Percentiles rank a stretch among this genome's conserved stretches.
Conservation (phyloP, 1,140 invertebrate species). For the Lutraria rhynchaena region DNA sequence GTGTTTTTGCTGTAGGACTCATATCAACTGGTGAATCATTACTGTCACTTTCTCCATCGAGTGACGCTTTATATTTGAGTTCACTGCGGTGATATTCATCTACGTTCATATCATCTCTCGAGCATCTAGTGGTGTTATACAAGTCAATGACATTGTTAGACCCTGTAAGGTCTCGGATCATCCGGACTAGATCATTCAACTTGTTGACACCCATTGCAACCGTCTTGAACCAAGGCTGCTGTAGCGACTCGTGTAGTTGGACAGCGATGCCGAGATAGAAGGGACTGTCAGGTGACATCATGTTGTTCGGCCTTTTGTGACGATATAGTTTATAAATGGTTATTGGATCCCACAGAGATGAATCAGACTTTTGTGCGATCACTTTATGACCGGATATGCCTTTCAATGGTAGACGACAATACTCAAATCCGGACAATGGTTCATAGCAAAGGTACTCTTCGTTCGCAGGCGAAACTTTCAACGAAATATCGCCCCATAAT, state of each 20-base stretch:
- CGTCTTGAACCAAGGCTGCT: constrained; percentile 75
- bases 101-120: neutral
- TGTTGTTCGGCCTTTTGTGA: constrained; percentile 68
- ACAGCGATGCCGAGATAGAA: constrained; percentile 75
- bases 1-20: neutral
- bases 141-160: neutral
- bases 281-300: constrained; percentile 73
- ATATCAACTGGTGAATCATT: neutral
- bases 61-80: neutral
- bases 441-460: constrained; percentile 74
- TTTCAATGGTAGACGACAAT: constrained; percentile 33
- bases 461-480: constrained; percentile 65
- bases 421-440: constrained; percentile 60
- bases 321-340: constrained; percentile 77
- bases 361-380: constrained; percentile 64
- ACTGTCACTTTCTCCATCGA: neutral
- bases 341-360: constrained; percentile 73
- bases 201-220: constrained; percentile 78
- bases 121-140: neutral
- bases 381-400: constrained; percentile 55
- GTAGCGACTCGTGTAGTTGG: constrained; percentile 61
- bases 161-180: constrained; percentile 77
- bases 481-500: constrained; percentile 77
- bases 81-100: neutral
- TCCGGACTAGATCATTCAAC: constrained; percentile 76